phyloP scores from a whole-genome alignment of 2,888 invertebrate species.

The Aelia acuminata region DNA sequence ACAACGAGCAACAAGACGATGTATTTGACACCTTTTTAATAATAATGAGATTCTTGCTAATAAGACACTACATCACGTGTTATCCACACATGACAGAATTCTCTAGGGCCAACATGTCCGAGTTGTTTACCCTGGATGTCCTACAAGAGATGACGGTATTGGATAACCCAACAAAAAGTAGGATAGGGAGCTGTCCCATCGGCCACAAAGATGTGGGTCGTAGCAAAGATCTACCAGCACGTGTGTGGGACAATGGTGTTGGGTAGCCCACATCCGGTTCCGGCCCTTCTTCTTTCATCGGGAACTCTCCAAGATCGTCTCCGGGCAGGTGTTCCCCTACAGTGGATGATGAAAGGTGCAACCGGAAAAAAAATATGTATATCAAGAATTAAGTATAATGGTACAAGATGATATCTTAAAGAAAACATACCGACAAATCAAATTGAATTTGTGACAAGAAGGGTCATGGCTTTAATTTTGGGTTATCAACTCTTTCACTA shows the following conservation, averaged over 20 bases:
- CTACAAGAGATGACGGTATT: conserved; percentile 1
- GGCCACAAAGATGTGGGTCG: conserved; percentile 34
- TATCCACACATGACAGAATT: no score
- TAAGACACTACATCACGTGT: no score
- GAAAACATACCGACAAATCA: no score
- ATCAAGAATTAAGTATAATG: not conserved
- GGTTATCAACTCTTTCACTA: no score
- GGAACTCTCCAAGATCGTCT: not conserved
- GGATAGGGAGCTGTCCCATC: not conserved
- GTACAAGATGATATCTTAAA: not conserved
- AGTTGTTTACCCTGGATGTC: conserved; percentile 3
- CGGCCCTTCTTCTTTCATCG: conserved; percentile 26
- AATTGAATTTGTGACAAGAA: no score
- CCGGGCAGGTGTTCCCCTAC: conserved; percentile 8
- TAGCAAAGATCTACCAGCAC: conserved; percentile 5
- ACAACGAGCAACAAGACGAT: no score
- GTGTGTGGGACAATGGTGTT: conserved; percentile 53
- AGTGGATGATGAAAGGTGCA: not conserved
- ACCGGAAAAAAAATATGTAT: not conserved
- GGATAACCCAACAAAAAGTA: conserved; percentile 8
- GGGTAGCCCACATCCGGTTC: conserved; percentile 54
- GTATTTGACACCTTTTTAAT: no score
- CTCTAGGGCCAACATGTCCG: not conserved
- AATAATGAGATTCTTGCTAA: no score
- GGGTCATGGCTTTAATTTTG: no score